Evolutionary conservation across 2,113 vertebrate species (phyloP).

Genomic region (Cynopterus brachyotis): DNA sequence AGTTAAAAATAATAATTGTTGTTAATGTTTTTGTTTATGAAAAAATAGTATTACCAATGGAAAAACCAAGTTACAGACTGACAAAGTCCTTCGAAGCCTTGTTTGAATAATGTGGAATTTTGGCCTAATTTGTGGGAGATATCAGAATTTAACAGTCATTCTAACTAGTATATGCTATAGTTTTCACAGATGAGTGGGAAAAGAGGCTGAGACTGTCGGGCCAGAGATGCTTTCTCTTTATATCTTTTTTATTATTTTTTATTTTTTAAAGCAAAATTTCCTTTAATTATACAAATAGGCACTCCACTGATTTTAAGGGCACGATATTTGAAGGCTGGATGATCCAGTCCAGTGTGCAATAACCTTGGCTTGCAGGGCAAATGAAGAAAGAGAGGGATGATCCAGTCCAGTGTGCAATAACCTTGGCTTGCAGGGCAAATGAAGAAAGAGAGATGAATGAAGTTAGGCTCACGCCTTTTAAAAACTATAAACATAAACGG

Average conservation of each 20-base stretch:
- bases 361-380: not conserved
- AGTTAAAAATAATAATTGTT: not conserved
- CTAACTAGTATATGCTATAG: too few species aligned
- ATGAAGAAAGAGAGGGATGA: not conserved
- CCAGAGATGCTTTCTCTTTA: not conserved
- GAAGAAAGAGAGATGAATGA: not conserved
- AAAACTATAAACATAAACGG: not conserved
- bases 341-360: not conserved
- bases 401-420: not conserved
- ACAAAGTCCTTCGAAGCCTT: not conserved
- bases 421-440: not conserved
- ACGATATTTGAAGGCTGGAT: not conserved
- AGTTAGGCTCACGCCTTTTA: not conserved
- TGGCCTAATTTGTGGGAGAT: not conserved
- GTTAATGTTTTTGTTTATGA: not conserved
- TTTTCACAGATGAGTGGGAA: not conserved
- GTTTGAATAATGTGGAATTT: not conserved
- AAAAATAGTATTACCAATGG: not conserved
- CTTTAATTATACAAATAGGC: not conserved
- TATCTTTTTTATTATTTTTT: not conserved
- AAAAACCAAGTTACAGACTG: not conserved
- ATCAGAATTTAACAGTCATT: not conserved
- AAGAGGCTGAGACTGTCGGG: not conserved
- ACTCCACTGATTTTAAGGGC: not conserved
- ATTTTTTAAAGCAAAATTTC: not conserved